Evolutionary conservation across 92 coral and sea anemone species (phyloP), one percentile per base, ranked within the genome.

Genomic region (Galaxea fascicularis): DNA sequence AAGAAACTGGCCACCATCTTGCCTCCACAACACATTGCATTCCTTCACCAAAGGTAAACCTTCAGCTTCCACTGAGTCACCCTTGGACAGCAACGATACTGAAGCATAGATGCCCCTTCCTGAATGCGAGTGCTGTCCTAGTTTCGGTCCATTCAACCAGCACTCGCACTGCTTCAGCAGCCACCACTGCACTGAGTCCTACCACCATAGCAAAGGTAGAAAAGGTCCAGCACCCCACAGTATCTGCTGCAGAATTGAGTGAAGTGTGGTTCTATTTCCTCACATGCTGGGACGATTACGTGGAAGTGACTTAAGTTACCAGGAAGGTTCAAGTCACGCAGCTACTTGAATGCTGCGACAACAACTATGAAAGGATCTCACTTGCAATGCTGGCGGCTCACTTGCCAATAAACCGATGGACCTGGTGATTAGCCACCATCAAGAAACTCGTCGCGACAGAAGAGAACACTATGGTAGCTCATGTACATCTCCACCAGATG

Each of bases 281-380:
- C 6, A 89, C 95, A 8, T 83, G 83, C 14, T 86, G 93, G 93
- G 72, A 77, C 24, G 89, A 86, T 56, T 89, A 86, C 25, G 91
- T 72, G 0, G 89, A 82, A 1, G 91, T 86, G 9, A 93, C 95
- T 27, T 76, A 93, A 49, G 26, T 86, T 9, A 77, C 59, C 2
- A 91, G 91, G 35, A 92, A 81, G 56, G 91, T 80, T 35, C 73
- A 86, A 20, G 93, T 92, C 21, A 30, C 89, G 0, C 93, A 92
- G 52, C 91, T 92, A 16, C 87, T 92, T 21, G 87, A 82, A 77
- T 89, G 92, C 49, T 92, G 95, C 57, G 70, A 92, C 30, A 92
- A 65, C 85, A 89, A 30, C 89, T 92, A 0, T 91, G 91, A 44
- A 93, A 93, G 54, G 91, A 86, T 82, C 86, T 89, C 41, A 89